These are phyloP conservation scores for Pristionchus arcanus DNA, from an alignment of 2,888 invertebrate genomes.

Conservation along the genomic window DNA sequence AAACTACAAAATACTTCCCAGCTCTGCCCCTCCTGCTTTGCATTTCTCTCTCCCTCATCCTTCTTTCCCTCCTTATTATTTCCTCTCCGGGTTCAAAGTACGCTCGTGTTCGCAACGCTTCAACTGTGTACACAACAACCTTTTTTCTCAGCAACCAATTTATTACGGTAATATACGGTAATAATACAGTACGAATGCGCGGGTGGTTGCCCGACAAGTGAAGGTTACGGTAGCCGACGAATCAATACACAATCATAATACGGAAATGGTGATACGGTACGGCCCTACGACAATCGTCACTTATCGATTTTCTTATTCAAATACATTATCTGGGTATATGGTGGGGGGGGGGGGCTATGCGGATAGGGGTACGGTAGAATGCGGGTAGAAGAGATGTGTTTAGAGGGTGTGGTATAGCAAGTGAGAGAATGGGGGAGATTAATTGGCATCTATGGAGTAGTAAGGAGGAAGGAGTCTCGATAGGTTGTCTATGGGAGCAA, in stretches of 20 bases:
- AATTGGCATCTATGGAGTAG: slow-evolving; percentile 42
- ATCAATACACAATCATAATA: background rate
- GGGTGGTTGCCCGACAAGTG: slow-evolving; percentile 52
- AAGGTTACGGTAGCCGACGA: slow-evolving; percentile 42
- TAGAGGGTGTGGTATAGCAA: background rate
- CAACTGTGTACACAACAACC: background rate
- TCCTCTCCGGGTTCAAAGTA: background rate
- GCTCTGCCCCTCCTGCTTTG: background rate
- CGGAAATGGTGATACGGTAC: background rate
- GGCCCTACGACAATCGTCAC: slow-evolving; percentile 51
- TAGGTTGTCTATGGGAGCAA: slow-evolving; percentile 37
- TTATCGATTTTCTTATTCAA: slow-evolving; percentile 50
- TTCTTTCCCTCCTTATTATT: background rate
- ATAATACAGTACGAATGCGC: background rate
- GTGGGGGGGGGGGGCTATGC: slow-evolving; percentile 1
- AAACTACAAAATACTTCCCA: background rate
- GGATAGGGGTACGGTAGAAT: slow-evolving; percentile 6
- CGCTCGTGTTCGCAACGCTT: slow-evolving; percentile 24
- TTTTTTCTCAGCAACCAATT: slow-evolving; percentile 45
- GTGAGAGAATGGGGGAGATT: background rate
- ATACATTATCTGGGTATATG: background rate
- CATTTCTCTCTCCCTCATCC: background rate
- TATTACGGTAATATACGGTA: slow-evolving; percentile 15
- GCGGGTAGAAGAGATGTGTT: background rate
- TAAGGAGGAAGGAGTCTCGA: background rate